phyloP scores from a whole-genome alignment of 2,888 invertebrate species.

The Noctua janthina region DNA sequence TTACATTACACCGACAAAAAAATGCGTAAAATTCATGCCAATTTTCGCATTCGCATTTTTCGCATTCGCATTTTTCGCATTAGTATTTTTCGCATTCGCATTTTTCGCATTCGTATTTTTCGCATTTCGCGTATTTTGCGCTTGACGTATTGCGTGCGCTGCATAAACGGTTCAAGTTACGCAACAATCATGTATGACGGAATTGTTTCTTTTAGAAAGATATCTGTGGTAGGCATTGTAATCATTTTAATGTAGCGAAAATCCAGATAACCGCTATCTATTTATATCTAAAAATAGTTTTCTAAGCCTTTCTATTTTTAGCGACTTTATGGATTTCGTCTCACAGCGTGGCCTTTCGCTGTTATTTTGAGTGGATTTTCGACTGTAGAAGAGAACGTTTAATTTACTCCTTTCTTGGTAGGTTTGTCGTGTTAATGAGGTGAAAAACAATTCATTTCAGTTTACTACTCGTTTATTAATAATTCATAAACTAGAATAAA shows the following conservation, averaged over 20 bases:
- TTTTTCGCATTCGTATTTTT: too few species aligned
- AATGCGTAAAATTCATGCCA: too few species aligned
- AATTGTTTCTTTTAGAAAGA: too few species aligned
- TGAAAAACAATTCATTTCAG: neutral
- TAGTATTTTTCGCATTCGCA: too few species aligned
- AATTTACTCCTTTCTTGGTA: neutral
- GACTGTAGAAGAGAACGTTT: neutral
- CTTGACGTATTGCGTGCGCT: too few species aligned
- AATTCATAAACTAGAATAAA: neutral
- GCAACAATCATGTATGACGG: too few species aligned
- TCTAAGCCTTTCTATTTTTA: constrained; percentile 29
- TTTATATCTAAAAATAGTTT: constrained; percentile 22
- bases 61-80: too few species aligned
- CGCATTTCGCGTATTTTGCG: too few species aligned
- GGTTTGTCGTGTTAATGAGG: neutral
- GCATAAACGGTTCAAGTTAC: too few species aligned
- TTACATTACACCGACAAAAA: too few species aligned
- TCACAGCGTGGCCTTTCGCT: neutral
- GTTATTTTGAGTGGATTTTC: neutral
- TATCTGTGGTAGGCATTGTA: too few species aligned
- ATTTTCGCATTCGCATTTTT: too few species aligned
- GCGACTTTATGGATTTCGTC: neutral
- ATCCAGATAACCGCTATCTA: constrained; percentile 12
- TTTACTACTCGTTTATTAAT: neutral
- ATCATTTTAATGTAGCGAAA: constrained; percentile 13